Base-by-base conservation (phyloP, 1,140 invertebrate genomes). In the Hylaeus anthracinus region DNA sequence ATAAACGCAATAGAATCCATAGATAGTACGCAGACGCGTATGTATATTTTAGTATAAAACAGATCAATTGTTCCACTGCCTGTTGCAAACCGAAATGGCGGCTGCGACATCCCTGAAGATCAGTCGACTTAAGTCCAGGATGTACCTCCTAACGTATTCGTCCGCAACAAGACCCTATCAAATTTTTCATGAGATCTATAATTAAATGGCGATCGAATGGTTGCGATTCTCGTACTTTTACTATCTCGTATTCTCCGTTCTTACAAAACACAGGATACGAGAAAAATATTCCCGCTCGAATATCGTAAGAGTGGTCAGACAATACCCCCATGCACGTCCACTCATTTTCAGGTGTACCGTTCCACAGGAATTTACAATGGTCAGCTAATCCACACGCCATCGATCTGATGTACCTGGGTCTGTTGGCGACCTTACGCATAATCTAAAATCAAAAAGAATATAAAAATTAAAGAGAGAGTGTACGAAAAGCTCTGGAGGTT, bases 291-390 rank as follows among this genome's bases (percentile, higher is more conserved):
- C 73, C 81, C 2, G 55, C 41, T 8, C 45, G 78, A 2, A 85
- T 66, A 0, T 41, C 72, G 15, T 86, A 85, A 15, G 86, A 85
- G 37, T 75, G 51, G 60, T 88, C 87, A 1, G 87, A 87, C 5
- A 51, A 4, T 55, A 88, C 83, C 6, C 65, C 67, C 87, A 88
- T 88, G 26, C 37, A 67, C 3, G 66, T 83, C 87, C 87, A 88
- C 60, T 88, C 76, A n/a, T 75, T 66, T 5, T 77, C 41, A 0
- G 71, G 56, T 0, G 85, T 88, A 0, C 81, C 87, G 15, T 81
- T 69, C 43, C 83, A 77, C 39, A 87, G 60, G 3, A 66, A 48
- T 71, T 83, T 83, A 45, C 83, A 83, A 1, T 87, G 87, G 3
- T 88, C 85, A 0, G 82, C 82, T 6, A 88, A 37, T 2, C 76